These are phyloP conservation scores for Drosophila yooni DNA, from an alignment of 2,888 invertebrate genomes.

Conservation along the genomic window DNA sequence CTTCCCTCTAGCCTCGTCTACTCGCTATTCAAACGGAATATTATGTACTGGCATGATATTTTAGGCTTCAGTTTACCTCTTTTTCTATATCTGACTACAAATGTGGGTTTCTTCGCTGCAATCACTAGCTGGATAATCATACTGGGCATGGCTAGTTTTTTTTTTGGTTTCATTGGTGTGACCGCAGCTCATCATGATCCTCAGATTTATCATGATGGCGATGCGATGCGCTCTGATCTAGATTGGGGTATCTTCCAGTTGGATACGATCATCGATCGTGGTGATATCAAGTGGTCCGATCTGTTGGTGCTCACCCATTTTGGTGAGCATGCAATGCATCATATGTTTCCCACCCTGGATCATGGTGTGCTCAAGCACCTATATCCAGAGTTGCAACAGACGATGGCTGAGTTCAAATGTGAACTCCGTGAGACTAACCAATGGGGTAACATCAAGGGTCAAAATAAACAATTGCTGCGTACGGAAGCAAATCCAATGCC, in stretches of 20 bases:
- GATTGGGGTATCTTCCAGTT: constrained; percentile 93
- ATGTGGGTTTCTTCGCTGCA: constrained; percentile 39
- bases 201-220: constrained; percentile 91
- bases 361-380: constrained; percentile 89
- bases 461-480: constrained; percentile 87
- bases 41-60: constrained; percentile 83
- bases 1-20: constrained; percentile 42
- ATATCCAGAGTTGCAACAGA: constrained; percentile 86
- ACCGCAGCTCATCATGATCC: constrained; percentile 93
- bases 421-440: constrained; percentile 85
- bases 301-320: constrained; percentile 89
- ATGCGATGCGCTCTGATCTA: constrained; percentile 85
- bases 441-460: constrained; percentile 88
- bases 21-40: constrained; percentile 60
- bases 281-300: constrained; percentile 88
- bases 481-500: constrained; percentile 83
- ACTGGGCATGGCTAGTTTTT: constrained; percentile 86
- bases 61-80: constrained; percentile 84
- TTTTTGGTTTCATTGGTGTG: constrained; percentile 88
- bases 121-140: constrained; percentile 86
- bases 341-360: constrained; percentile 92
- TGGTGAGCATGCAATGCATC: constrained; percentile 92
- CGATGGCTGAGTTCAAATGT: constrained; percentile 76
- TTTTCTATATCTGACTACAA: constrained; percentile 83
- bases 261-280: constrained; percentile 90